phyloP scores from a whole-genome alignment of 1,140 invertebrate genomes.

The Ectropis grisescens region DNA sequence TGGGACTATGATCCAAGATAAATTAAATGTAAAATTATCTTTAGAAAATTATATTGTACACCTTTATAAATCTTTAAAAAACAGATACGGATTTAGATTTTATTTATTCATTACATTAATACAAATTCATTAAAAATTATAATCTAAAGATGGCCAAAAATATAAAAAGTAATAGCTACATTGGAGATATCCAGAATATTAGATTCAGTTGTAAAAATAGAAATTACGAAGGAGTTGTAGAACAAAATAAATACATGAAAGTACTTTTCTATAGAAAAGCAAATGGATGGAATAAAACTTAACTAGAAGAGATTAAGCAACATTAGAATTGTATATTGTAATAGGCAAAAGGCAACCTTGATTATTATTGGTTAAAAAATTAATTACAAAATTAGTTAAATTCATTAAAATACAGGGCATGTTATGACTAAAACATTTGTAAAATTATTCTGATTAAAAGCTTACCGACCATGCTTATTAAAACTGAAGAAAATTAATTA shows the following conservation, averaged over 20 bases:
- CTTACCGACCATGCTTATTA: too few relatives aligned
- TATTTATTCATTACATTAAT: neutral
- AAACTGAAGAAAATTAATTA: too few relatives aligned
- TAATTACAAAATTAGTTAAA: slow-evolving; percentile 1
- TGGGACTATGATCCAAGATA: too few relatives aligned
- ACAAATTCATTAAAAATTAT: slow-evolving; percentile 11
- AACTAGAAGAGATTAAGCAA: too few relatives aligned
- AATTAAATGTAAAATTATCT: too few relatives aligned
- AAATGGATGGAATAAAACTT: slow-evolving; percentile 12
- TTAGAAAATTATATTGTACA: too few relatives aligned
- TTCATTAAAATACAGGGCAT: slow-evolving; percentile 25
- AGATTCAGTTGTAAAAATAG: slow-evolving; percentile 14
- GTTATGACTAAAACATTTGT: slow-evolving; percentile 34
- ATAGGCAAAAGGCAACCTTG: slow-evolving; percentile 5
- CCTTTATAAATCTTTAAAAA: too few relatives aligned
- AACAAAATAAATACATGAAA: slow-evolving; percentile 10
- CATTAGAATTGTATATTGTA: too few relatives aligned
- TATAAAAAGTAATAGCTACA: too few relatives aligned
- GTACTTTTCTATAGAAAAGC: slow-evolving; percentile 37
- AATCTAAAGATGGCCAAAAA: slow-evolving; percentile 14
- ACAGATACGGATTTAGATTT: neutral
- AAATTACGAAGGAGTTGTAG: slow-evolving; percentile 13
- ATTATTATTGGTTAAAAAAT: neutral
- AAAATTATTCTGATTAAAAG: too few relatives aligned
- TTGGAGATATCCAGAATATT: too few relatives aligned